Percentiles rank a stretch among this genome's conserved stretches.
Conservation (phyloP, 2,888 invertebrate species). For the Polydrusus pterygomalis region DNA sequence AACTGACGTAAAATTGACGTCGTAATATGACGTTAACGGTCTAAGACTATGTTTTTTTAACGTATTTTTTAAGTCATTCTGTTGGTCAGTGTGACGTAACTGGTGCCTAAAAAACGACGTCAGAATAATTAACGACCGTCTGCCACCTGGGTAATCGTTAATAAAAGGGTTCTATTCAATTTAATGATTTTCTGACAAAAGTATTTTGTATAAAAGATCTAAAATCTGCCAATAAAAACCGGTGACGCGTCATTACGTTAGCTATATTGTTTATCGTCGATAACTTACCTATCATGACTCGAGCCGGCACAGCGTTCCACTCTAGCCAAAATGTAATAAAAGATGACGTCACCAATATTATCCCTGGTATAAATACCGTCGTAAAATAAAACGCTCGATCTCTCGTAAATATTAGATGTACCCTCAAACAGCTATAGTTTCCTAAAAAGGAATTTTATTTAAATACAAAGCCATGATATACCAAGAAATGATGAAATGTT, state of each 20-base stretch:
- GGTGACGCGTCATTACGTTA: not conserved
- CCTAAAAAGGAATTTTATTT: conserved; percentile 75
- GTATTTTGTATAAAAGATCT: not conserved
- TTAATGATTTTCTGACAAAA: not conserved
- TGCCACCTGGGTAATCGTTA: too few relatives aligned
- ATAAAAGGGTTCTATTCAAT: too few relatives aligned
- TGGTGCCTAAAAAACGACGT: too few relatives aligned
- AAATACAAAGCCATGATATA: too few relatives aligned
- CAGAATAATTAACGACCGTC: too few relatives aligned
- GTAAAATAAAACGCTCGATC: conserved; percentile 98
- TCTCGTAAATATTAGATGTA: conserved; percentile 94
- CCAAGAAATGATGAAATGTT: too few relatives aligned
- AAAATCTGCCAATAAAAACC: not conserved
- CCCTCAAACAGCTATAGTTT: conserved; percentile 96
- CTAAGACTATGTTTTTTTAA: too few relatives aligned
- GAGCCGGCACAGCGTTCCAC: conserved; percentile 97
- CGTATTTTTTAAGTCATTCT: too few relatives aligned
- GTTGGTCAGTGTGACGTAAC: too few relatives aligned
- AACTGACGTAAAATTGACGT: too few relatives aligned
- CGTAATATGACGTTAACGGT: too few relatives aligned
- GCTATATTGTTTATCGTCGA: not conserved
- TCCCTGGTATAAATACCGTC: conserved; percentile 97
- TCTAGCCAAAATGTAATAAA: conserved; percentile 98
- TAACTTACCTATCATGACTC: conserved; percentile 94
- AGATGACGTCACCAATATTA: conserved; percentile 96